Base-by-base conservation (phyloP, 2,888 invertebrate genomes). In the Phortica okadai region DNA sequence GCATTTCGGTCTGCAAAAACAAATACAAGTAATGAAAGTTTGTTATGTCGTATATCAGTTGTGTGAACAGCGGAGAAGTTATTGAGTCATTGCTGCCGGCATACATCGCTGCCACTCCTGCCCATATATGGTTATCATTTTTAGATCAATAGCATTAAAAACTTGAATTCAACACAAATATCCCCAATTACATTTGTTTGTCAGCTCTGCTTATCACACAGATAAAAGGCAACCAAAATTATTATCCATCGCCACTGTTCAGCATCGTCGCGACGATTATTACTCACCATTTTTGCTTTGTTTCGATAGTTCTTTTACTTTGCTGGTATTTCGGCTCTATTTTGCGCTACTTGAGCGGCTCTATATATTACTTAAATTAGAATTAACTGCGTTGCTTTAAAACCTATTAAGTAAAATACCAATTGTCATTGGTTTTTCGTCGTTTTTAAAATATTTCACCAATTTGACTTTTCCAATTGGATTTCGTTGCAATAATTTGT, bases 1-100 rank as follows among this genome's bases (percentile, higher is more conserved):
- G 98, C 92, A 97, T 96, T 91, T 98, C 98, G 91, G 96, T 96
- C 97, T 97, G 91, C 78, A 92, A 92, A 21, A 70, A 59, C 69
- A 67, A 33, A 33, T 33, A 33, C 33, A 33, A 75, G 45, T 16
- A 14, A 70, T 4, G 59, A 7, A 41, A n/a, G 50, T 14, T 14
- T 21, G 21, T 74, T 11, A 44, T 21, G 58, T 21, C 21, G 21
- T 21, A 54, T 75, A 44, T 45, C 45, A 8, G 45, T 62, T 6
- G 6, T 44, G 10, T 10, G 41, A 16, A 62, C 21, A 25, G 33
- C 62, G 2, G 2, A 62, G 25, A 14, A 62, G 21, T 25, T n/a
- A 62, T 62, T 62, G 62, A 62, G 62, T 62, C 62, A 62, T 62
- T 33, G 33, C 33, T 33, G 33, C 33, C 33, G 33, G 33, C 33